These are phyloP conservation scores for Caenorhabditis inopinata DNA, from an alignment of 1,140 invertebrate genomes.

Conservation along the genomic window DNA sequence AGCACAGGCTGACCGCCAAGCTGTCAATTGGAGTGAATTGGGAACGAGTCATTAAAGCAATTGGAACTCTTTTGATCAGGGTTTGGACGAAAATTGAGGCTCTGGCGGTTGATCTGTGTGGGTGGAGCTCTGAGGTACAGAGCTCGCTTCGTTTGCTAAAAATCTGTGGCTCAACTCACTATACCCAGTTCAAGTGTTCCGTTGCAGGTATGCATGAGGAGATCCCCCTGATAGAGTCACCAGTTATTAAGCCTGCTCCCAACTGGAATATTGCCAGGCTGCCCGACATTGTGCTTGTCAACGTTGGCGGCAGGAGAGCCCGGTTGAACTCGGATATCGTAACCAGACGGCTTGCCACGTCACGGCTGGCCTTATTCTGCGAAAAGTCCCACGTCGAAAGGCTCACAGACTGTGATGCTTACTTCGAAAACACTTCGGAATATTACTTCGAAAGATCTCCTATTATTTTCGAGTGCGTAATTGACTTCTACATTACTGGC, in stretches of 20 bases:
- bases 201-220: constrained; percentile 3
- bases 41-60: too few relatives aligned
- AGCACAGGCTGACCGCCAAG: too few relatives aligned
- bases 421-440: constrained; percentile 52
- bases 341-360: constrained; percentile 47
- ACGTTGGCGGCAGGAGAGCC: constrained; percentile 26
- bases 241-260: background rate
- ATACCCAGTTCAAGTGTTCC: constrained; percentile 47
- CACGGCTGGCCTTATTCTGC: constrained; percentile 55
- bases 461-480: constrained; percentile 59
- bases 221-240: background rate
- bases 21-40: too few relatives aligned
- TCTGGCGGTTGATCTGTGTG: constrained; percentile 32
- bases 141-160: constrained; percentile 59
- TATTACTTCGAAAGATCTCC: constrained; percentile 61
- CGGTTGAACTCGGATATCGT: background rate
- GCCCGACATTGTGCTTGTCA: constrained; percentile 8
- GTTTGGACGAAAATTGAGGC: too few relatives aligned
- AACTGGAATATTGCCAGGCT: background rate
- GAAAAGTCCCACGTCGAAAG: constrained; percentile 58
- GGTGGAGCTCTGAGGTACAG: constrained; percentile 60
- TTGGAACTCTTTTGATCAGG: too few relatives aligned
- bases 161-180: constrained; percentile 57
- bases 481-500: constrained; percentile 57
- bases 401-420: constrained; percentile 60